Percentiles rank a stretch among this genome's conserved stretches.
These are phyloP conservation scores for Rotaria magnacalcarata DNA, from an alignment of 2,888 invertebrate genomes.

Conservation along the genomic window DNA sequence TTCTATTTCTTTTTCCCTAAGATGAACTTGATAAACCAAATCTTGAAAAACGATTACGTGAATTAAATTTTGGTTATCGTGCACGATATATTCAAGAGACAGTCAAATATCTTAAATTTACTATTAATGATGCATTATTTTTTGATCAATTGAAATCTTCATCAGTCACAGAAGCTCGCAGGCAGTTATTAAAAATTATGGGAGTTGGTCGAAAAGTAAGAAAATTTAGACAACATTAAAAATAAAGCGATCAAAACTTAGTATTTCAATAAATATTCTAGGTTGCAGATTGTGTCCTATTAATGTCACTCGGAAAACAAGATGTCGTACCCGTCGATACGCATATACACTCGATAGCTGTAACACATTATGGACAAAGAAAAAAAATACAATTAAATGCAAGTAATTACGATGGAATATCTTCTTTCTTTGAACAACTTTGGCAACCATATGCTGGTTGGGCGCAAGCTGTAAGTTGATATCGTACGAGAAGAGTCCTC, in stretches of 20 bases:
- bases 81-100: constrained; percentile 62
- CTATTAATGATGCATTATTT: constrained; percentile 68
- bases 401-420: background rate
- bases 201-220: constrained; percentile 86
- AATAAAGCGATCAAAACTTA: background rate
- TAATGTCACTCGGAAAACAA: constrained; percentile 86
- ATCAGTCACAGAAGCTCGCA: constrained; percentile 65
- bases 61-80: constrained; percentile 67
- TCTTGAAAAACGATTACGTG: constrained; percentile 71
- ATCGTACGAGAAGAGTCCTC: constrained; percentile 11
- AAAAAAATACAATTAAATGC: background rate
- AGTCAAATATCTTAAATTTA: constrained; percentile 64
- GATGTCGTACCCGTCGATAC: constrained; percentile 89
- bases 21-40: constrained; percentile 57
- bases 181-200: constrained; percentile 71
- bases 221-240: constrained; percentile 40
- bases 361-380: constrained; percentile 8
- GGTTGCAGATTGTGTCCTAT: constrained; percentile 93
- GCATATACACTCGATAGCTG: constrained; percentile 66
- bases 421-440: constrained; percentile 66
- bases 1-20: constrained; percentile 47
- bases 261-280: constrained; percentile 53
- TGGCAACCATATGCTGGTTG: constrained; percentile 86
- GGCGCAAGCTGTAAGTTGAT: constrained; percentile 78
- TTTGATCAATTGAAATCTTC: constrained; percentile 67